These are phyloP conservation scores for Falco punctatus DNA, from an alignment of 2,113 vertebrate genomes.

Conservation along the genomic window DNA sequence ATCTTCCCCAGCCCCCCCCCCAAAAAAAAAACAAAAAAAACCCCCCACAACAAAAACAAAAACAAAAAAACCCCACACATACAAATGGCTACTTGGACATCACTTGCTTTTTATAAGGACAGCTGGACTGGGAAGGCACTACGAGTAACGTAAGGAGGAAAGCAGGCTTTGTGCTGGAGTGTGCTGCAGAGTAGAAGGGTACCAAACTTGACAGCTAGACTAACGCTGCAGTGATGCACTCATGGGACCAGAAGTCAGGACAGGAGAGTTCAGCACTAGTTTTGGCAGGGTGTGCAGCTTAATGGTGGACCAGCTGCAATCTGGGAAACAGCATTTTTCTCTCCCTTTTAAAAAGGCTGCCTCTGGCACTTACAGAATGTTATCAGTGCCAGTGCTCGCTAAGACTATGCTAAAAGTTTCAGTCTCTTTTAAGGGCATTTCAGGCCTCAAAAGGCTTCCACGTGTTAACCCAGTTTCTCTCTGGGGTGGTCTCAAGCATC, in stretches of 20 bases:
- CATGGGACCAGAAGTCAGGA: neutral
- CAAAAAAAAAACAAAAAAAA: too few species aligned
- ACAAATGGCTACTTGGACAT: neutral
- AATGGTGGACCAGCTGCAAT: neutral
- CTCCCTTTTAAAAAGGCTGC: neutral
- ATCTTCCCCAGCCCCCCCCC: neutral
- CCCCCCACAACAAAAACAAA: too few species aligned
- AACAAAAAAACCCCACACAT: neutral
- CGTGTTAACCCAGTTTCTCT: neutral
- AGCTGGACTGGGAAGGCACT: neutral
- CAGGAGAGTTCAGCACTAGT: neutral
- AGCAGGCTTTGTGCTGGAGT: neutral
- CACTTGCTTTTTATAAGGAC: neutral
- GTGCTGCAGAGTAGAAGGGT: neutral
- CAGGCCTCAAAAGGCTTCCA: neutral
- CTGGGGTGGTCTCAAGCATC: neutral
- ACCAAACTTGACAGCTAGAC: too few species aligned
- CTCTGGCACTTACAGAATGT: neutral
- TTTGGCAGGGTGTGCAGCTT: neutral
- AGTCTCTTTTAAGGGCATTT: neutral
- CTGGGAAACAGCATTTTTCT: neutral
- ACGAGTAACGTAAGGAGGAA: neutral
- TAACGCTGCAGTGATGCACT: accelerated
- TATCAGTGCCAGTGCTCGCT: neutral
- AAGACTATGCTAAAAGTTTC: neutral